Percentiles rank a stretch among this genome's conserved stretches.
These are phyloP conservation scores for Clusia tigrina DNA, from an alignment of 2,888 invertebrate species.

Conservation along the genomic window DNA sequence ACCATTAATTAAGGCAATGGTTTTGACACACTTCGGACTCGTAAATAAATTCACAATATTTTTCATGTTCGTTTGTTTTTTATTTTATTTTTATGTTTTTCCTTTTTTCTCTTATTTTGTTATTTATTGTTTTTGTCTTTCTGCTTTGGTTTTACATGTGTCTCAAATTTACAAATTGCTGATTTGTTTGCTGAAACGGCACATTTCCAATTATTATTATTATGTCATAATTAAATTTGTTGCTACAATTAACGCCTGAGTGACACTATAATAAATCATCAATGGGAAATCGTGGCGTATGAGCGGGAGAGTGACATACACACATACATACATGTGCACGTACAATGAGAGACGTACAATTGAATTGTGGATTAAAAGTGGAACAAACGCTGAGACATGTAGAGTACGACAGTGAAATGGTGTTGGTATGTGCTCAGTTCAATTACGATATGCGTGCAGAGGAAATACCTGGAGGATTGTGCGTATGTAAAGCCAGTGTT, in stretches of 20 bases:
- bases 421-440: not conserved
- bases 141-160: not conserved
- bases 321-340: slow-evolving; percentile 1
- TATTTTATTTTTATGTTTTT: not conserved
- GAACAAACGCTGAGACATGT: not conserved
- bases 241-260: slow-evolving; percentile 40
- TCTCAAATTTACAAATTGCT: slow-evolving; percentile 15
- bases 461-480: not conserved
- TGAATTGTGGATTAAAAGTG: not conserved
- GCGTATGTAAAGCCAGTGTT: not conserved
- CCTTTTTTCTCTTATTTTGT: not conserved
- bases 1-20: slow-evolving; percentile 26
- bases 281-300: not conserved
- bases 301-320: too few species aligned
- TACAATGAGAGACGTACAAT: too few species aligned
- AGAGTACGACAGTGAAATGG: not conserved
- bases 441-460: not conserved
- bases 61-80: not conserved
- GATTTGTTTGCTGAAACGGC: slow-evolving; percentile 16
- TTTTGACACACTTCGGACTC: slow-evolving; percentile 23
- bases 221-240: slow-evolving; percentile 55
- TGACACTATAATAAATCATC: slow-evolving; percentile 42
- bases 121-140: not conserved
- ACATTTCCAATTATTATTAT: slow-evolving; percentile 32
- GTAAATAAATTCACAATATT: slow-evolving; percentile 14